Evolutionary conservation across 2,113 vertebrate species (phyloP), one percentile per base, ranked within the genome.

Genomic region (Colaptes auratus): DNA sequence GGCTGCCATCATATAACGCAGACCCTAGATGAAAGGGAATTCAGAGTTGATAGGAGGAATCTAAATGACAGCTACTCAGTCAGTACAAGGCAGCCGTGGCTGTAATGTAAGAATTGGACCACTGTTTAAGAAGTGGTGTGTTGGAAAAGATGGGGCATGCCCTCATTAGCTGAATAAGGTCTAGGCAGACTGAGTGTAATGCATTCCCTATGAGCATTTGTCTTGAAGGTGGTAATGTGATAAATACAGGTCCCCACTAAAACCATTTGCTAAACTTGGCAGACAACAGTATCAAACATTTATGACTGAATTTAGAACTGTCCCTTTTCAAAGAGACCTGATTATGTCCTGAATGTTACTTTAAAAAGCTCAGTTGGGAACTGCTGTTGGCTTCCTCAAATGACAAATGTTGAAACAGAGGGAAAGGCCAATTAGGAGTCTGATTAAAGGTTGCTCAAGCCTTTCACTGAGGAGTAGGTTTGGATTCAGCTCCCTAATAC

Each of bases 11-110:
- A 90, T 89, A 91, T 90, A 89, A 92, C 91, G 85, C 85, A 95
- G 95, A 77, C 92, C 82, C 50, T 3, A 96, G 94, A 97, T 97
- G 96, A 97, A 97, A 97, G 96, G 82, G 87, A 96, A 92, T 80
- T 90, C 6, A 5, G 85, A 75, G 67, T 12, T 77, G 94, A 97
- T 97, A 95, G 94, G 80, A 88, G 67, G 96, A 93, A 88, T 94
- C 82, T 88, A 94, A 92, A 88, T 94, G 96, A 95, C 96, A 97
- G 95, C 84, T 94, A 50, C 81, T 92, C 93, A 88, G 84, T 72
- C 92, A 91, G 82, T 85, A 82, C 90, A 58, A 92, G 90, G 90
- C 89, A 89, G 80, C 87, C 6, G 0, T 33, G 77, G 48, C 84
- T 92, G 65, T 83, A 90, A 92, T 93, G 90, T 82, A 87, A 93